Percentiles rank a stretch among this genome's conserved stretches.
These are phyloP conservation scores for Pachyrhynchus sulphureomaculatus DNA, from an alignment of 1,140 invertebrate species.

Conservation along the genomic window DNA sequence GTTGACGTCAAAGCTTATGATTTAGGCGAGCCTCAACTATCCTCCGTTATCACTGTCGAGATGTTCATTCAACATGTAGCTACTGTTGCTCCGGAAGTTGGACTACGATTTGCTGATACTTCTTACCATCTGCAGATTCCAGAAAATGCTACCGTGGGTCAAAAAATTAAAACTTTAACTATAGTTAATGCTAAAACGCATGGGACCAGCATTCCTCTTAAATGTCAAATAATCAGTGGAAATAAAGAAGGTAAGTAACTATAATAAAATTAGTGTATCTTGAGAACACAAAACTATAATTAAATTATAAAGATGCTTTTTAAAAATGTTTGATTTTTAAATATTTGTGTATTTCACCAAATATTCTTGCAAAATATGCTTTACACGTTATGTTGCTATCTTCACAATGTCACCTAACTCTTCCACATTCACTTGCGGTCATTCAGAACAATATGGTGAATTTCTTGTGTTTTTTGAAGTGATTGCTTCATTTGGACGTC, in stretches of 20 bases:
- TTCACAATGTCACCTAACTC: no score
- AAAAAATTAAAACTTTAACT: conserved; percentile 69
- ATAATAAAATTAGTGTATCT: conserved; percentile 3
- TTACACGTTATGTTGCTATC: no score
- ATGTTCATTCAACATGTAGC: conserved; percentile 82
- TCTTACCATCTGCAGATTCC: conserved; percentile 77
- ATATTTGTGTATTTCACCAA: no score
- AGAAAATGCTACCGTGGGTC: conserved; percentile 71
- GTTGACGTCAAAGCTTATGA: conserved; percentile 86
- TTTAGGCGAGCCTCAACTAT: conserved; percentile 79
- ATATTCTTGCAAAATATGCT: no score
- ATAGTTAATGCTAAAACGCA: conserved; percentile 70
- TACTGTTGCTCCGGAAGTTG: conserved; percentile 63
- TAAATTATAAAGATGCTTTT: no score
- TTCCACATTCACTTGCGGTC: no score
- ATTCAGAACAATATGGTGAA: no score
- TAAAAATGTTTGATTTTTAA: no score
- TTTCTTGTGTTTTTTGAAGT: no score
- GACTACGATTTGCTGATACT: conserved; percentile 79
- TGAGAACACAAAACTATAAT: conserved; percentile 6
- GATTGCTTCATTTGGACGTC: no score
- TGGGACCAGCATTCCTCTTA: conserved; percentile 66
- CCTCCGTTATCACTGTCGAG: conserved; percentile 74
- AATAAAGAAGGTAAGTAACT: conserved; percentile 60
- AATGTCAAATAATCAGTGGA: conserved; percentile 72